phyloP scores from a whole-genome alignment of 2,113 vertebrate genomes.

The Echinops telfairi region DNA sequence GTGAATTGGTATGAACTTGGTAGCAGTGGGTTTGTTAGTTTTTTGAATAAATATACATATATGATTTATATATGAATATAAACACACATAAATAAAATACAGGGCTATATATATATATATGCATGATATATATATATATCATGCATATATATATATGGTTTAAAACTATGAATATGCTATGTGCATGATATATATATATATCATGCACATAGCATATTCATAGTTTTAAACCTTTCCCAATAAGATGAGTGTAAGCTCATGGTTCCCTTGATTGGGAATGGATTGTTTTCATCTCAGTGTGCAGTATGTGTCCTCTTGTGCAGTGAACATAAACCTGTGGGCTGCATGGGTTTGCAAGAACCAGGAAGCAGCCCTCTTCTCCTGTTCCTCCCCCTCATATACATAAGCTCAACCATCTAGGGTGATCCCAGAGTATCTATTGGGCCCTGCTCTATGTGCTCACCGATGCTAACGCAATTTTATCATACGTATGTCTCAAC shows the following conservation, averaged over 20 bases:
- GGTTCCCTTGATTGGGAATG: background rate
- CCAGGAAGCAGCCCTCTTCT: background rate
- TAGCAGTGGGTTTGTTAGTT: too few species aligned
- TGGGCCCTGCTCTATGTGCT: background rate
- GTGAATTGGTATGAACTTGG: too few species aligned
- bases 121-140: too few species aligned
- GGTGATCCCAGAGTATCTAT: background rate
- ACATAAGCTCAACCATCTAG: background rate
- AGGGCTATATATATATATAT: too few species aligned
- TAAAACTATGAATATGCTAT: background rate
- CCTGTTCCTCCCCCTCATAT: background rate
- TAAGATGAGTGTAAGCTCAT: background rate
- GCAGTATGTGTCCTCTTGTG: background rate
- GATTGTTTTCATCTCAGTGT: background rate
- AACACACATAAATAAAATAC: background rate
- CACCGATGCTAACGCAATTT: background rate
- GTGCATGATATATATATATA: too few species aligned
- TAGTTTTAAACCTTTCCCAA: background rate
- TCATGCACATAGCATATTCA: background rate
- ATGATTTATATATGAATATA: background rate
- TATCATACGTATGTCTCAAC: background rate
- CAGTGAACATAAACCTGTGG: background rate
- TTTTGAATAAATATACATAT: background rate
- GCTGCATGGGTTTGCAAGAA: background rate
- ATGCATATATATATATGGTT: background rate